Conservation (phyloP, 2,113 vertebrate genomes). For the Bufo bufo region DNA sequence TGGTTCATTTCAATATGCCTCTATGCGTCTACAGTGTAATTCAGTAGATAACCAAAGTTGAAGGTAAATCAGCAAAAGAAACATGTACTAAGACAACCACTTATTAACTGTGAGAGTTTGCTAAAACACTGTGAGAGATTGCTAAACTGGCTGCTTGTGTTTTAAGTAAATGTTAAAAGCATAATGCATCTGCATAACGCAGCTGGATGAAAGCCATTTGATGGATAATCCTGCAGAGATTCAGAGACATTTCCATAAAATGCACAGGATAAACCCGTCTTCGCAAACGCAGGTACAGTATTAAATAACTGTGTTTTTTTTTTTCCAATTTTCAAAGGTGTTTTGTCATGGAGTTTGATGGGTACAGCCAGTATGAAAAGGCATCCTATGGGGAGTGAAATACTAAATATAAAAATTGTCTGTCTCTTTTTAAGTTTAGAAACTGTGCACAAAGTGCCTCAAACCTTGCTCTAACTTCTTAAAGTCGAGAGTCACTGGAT, state of each 20-base stretch:
- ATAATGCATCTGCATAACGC: constrained; percentile 59
- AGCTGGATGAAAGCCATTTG: constrained; percentile 58
- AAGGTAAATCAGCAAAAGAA: neutral
- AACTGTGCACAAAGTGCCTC: neutral
- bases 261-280: constrained; percentile 54
- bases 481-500: neutral
- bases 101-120: constrained; percentile 32
- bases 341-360: constrained; percentile 36
- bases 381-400: constrained; percentile 6
- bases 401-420: neutral
- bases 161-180: constrained; percentile 47
- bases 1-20: too few species aligned
- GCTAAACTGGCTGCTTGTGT: constrained; percentile 20
- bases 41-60: neutral
- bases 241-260: constrained; percentile 57
- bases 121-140: too few species aligned
- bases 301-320: constrained; percentile 31
- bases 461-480: neutral
- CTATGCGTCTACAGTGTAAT: neutral
- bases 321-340: constrained; percentile 56
- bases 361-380: constrained; percentile 51
- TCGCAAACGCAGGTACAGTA: constrained; percentile 61
- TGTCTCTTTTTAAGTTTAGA: neutral
- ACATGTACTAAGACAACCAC: neutral
- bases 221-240: constrained; percentile 59